Evolutionary conservation across 2,113 vertebrate species (phyloP), one percentile per base, ranked within the genome.

Genomic region (Myiozetetes cayanensis): DNA sequence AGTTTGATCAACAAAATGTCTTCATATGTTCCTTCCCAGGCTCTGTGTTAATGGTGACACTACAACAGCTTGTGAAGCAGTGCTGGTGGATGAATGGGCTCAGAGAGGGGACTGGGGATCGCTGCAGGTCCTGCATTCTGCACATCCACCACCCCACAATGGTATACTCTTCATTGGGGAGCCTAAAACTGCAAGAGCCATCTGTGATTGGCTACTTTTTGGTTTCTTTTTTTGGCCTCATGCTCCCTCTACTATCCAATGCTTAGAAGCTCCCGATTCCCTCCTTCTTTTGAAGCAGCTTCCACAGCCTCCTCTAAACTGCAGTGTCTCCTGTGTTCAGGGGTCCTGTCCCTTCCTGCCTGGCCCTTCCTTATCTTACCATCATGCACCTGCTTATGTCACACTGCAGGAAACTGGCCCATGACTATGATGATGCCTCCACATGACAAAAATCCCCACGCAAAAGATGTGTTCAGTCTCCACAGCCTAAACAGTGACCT

Each of bases 61-160:
- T 52, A 46, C 7, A 63, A 50, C 13, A 82, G 52, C 23, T 55
- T 35, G 14, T 10, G 43, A 47, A 43, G 49, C 44, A 28, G 2
- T 2, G 30, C 25, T 49, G 46, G 19, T 11, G 55, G 6, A 31
- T 3, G 17, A 37, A 50, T 10, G 39, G 21, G 5, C 46, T 68
- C 21, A 35, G 23, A 53, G 47, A 16, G 6, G 8, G 23, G 3
- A 3, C 0, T 56, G n/a, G 25, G 55, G 8, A 21, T 25, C 33
- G 31, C 35, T 46, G 52, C 67, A 47, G 41, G 47, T 50, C 52
- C 61, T 35, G 37, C 41, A 44, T 71, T 53, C 55, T 74, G 37
- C 41, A 66, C 37, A 9, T 55, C 56, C 49, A 76, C 62, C 44
- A 65, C 30, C 37, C 68, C 50, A 11, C 44, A 70, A 17, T 1